Percentiles rank a stretch among this genome's conserved stretches.
Conservation (phyloP, 2,113 vertebrate genomes). For the Corythornis madagascariensis region DNA sequence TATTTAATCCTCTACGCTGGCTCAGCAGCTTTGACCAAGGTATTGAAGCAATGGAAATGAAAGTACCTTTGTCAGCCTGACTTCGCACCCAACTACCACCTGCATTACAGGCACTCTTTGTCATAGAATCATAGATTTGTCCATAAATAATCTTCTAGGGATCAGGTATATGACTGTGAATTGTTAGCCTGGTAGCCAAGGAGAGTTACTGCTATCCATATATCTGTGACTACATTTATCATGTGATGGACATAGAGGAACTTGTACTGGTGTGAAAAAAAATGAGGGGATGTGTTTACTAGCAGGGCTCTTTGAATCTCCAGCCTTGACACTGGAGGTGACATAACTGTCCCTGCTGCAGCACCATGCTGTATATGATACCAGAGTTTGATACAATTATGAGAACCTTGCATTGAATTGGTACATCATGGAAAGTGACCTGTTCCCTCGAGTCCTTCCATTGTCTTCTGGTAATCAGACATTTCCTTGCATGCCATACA, state of each 20-base stretch:
- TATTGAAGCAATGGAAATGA: background rate
- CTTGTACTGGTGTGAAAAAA: background rate
- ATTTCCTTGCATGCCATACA: background rate
- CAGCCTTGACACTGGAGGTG: rapidly evolving
- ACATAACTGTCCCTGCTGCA: background rate
- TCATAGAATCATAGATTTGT: background rate
- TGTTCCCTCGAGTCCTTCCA: background rate
- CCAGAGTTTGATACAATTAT: background rate
- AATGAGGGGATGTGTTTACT: background rate
- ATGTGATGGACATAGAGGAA: background rate
- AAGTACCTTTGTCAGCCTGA: background rate
- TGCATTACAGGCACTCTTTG: background rate
- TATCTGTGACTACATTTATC: rapidly evolving
- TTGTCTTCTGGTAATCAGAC: background rate
- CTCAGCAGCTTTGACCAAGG: background rate
- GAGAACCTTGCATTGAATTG: background rate
- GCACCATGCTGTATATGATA: rapidly evolving
- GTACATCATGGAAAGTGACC: background rate
- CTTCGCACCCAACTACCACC: background rate
- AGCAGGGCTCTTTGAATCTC: background rate
- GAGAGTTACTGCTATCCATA: background rate
- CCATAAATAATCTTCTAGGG: background rate
- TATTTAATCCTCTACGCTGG: background rate
- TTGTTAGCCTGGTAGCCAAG: background rate
- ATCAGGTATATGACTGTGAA: background rate